Conservation (phyloP, 2,113 vertebrate genomes). For the Acrocephalus arundinaceus region DNA sequence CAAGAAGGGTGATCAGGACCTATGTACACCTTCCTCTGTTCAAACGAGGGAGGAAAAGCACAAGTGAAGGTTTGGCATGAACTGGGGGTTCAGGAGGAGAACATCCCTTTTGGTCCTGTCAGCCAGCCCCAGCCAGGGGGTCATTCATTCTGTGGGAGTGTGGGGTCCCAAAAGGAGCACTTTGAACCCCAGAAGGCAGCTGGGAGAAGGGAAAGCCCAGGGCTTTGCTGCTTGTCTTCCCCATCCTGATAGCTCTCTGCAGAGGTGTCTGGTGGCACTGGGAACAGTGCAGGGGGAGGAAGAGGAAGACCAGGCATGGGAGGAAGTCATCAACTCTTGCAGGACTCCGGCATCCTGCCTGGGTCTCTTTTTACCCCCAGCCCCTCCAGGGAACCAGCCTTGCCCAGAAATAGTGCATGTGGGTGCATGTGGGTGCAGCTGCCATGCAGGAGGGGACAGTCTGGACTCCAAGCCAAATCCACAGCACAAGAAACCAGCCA, state of each 20-base stretch:
- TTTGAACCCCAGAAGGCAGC: background rate
- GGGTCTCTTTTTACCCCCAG: background rate
- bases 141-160: background rate
- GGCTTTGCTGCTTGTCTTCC: background rate
- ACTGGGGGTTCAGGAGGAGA: background rate
- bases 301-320: background rate
- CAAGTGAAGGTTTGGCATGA: background rate
- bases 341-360: background rate
- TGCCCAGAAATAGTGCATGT: background rate
- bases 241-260: background rate
- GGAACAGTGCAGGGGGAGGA: background rate
- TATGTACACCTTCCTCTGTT: background rate
- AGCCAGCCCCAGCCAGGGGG: background rate
- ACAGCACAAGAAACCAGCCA: background rate
- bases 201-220: background rate
- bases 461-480: background rate
- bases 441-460: fast-evolving
- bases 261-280: background rate
- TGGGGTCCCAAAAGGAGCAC: background rate
- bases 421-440: background rate
- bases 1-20: fast-evolving
- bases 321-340: background rate
- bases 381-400: background rate
- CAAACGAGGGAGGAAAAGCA: background rate
- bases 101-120: background rate